Conservation (phyloP, 2,113 vertebrate genomes). For the Dinomys branickii region DNA sequence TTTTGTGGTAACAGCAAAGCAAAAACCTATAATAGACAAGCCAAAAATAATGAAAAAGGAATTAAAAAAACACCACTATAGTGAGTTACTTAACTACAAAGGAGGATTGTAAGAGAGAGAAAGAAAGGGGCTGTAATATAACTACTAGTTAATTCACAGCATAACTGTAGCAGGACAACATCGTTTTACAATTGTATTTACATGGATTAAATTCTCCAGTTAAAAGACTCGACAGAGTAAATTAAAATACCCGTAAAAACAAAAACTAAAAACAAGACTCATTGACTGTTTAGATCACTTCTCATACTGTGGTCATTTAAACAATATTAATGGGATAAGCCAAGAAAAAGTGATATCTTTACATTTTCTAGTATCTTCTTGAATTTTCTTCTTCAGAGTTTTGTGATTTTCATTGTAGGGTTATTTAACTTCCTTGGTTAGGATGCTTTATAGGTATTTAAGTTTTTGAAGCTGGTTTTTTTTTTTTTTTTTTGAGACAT, state of each 20-base stretch:
- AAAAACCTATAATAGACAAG: background rate
- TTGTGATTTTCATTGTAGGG: too few relatives aligned
- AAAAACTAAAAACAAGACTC: background rate
- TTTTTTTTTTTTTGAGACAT: too few relatives aligned
- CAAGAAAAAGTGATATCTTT: too few relatives aligned
- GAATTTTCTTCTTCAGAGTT: too few relatives aligned
- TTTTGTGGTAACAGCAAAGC: background rate
- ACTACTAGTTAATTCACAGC: background rate
- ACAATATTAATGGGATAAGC: too few relatives aligned
- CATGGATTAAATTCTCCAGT: background rate
- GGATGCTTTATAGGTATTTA: too few relatives aligned
- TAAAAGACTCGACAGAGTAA: background rate
- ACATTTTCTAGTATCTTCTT: too few relatives aligned
- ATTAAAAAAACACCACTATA: background rate
- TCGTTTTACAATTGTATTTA: background rate
- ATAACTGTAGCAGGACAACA: background rate
- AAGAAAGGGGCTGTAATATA: background rate
- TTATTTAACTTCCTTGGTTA: too few relatives aligned
- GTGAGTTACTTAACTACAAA: background rate
- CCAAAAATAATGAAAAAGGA: background rate
- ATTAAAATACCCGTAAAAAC: background rate
- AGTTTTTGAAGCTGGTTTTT: too few relatives aligned
- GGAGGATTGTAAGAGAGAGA: background rate
- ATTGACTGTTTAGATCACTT: background rate
- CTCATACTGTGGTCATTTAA: background rate